Percentiles rank a stretch among this genome's conserved stretches.
Evolutionary conservation across 2,797 vertebrate species (phyloP).

Genomic region (Sebastes jordani): DNA sequence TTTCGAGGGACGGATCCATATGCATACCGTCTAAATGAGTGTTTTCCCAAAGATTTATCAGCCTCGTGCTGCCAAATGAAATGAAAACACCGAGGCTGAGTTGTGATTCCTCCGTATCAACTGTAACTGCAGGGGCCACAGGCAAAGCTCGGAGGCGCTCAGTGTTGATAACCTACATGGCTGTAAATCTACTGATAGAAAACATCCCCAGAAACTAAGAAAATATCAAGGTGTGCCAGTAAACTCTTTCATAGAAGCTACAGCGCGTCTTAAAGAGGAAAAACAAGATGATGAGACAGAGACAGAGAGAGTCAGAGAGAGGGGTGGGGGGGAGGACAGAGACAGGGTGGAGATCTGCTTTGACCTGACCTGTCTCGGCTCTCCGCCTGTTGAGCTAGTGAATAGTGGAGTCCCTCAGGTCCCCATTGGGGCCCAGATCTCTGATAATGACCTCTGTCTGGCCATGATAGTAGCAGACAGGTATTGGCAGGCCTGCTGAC

Average conservation of each 20-base stretch:
- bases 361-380: conserved; percentile 72
- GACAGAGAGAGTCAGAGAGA: neutral
- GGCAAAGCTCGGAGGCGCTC: conserved; percentile 61
- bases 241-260: conserved; percentile 29
- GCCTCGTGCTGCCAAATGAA: conserved; percentile 48
- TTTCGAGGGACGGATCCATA: conserved; percentile 53
- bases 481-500: conserved; percentile 76
- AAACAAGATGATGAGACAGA: conserved; percentile 38
- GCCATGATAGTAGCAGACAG: conserved; percentile 71
- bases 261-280: neutral
- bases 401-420: conserved; percentile 73
- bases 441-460: conserved; percentile 81
- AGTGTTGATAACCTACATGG: conserved; percentile 53
- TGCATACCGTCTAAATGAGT: conserved; percentile 64
- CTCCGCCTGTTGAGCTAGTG: conserved; percentile 61
- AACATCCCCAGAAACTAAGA: conserved; percentile 51
- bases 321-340: neutral
- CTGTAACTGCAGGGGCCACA: conserved; percentile 63
- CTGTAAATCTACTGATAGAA: conserved; percentile 64
- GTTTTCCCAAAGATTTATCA: conserved; percentile 71
- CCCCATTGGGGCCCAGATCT: conserved; percentile 57
- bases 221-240: conserved; percentile 43
- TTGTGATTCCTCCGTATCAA: conserved; percentile 61
- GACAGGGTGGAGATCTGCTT: conserved; percentile 20
- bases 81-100: conserved; percentile 64